These are phyloP conservation scores for Diploptera punctata DNA, from an alignment of 2,888 invertebrate species.

Conservation along the genomic window DNA sequence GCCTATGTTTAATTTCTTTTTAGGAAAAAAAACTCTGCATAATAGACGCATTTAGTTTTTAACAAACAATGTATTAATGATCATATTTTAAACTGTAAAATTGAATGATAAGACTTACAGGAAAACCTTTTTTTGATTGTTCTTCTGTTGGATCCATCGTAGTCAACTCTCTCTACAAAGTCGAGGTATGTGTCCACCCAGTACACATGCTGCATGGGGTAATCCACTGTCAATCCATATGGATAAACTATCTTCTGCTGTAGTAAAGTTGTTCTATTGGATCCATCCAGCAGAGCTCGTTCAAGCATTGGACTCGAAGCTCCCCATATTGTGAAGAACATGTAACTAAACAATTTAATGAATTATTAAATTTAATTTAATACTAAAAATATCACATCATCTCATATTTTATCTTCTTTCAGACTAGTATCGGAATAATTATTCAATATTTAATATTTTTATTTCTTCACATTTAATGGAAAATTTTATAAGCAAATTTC, in stretches of 20 bases:
- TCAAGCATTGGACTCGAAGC: slow-evolving; percentile 66
- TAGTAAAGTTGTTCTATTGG: slow-evolving; percentile 65
- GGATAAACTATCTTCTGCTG: slow-evolving; percentile 78
- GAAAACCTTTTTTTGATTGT: slow-evolving; percentile 64
- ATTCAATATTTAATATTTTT: no score
- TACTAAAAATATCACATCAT: no score
- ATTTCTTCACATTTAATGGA: no score
- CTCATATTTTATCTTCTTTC: no score
- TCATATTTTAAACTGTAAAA: not conserved
- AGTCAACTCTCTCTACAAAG: slow-evolving; percentile 78
- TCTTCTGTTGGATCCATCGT: slow-evolving; percentile 71
- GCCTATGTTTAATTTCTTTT: no score
- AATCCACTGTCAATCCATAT: slow-evolving; percentile 74
- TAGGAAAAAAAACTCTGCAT: no score
- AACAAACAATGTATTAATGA: no score
- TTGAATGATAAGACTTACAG: slow-evolving; percentile 52
- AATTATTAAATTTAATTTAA: no score
- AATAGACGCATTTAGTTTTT: no score
- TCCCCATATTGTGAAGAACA: slow-evolving; percentile 84
- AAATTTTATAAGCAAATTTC: no score
- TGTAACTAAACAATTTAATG: no score
- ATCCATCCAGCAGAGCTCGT: slow-evolving; percentile 70
- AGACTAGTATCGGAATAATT: no score
- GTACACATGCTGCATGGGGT: slow-evolving; percentile 72
- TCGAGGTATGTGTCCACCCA: slow-evolving; percentile 85